Base-by-base conservation (phyloP, 92 coral and sea anemone genomes). In the Actinernus sp. region DNA sequence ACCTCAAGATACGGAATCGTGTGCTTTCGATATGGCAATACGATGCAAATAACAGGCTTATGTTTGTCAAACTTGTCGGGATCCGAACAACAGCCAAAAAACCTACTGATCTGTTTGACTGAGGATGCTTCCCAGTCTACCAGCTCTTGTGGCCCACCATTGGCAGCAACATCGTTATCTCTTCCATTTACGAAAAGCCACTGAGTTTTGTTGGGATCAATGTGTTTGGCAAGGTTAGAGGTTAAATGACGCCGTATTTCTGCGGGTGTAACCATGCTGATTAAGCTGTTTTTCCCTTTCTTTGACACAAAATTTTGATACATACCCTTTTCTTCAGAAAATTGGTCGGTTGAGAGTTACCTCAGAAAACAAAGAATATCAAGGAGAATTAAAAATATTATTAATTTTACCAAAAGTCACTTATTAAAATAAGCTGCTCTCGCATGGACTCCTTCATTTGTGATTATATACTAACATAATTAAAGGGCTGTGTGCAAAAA, bases 151-250 rank as follows among this genome's bases (percentile, higher is more conserved):
- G 75, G 70, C 23, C 71, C 81, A 26, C 87, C 78, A 26, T 67
- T 67, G 32, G 59, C 91, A 17, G 76, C 22, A 3, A 61, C 64
- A 49, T 92, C 97, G 31, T 78, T 77, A 11, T 82, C 79, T 28
- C 97, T 74, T 30, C 92, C 97, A 48, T 81, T 84, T 10, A 88
- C 95, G 80, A 92, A 92, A 46, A 92, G 29, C 97, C 97, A 92
- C 43, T 83, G 86, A 13, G 71, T 79, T 47, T 89, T 88, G 4
- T 58, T 78, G 14, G 74, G 59, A 71, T 92, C 97, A n/a, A 92
- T 81, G 24, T 88, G 84, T 26, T 86, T 74, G 4, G 81, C 55
- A 31, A 92, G 73, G 62, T 48, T 71, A 4, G 92, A 26, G 8
- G 44, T 12, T 20, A 48, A 53, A 9, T 26, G 29, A 37, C 60